phyloP scores from a whole-genome alignment of 2,797 vertebrate species.

The Acipenser transmontanus region DNA sequence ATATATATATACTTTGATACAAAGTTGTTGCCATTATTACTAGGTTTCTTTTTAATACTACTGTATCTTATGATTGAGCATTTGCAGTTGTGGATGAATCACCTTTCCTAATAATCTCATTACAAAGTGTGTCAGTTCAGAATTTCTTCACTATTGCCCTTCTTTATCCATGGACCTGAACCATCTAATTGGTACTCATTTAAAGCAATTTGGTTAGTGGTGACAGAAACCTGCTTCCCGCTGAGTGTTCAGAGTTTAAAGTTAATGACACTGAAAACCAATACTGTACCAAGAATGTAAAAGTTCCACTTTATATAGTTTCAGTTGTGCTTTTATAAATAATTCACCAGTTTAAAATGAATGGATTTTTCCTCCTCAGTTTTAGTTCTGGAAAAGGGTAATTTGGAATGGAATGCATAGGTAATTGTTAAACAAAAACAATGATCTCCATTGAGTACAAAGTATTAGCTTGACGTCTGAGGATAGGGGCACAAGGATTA shows the following conservation, averaged over 20 bases:
- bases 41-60: too few relatives aligned
- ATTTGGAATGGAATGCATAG: constrained; percentile 12
- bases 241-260: background rate
- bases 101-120: constrained; percentile 16
- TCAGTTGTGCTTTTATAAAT: background rate
- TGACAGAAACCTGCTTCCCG: constrained; percentile 5
- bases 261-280: constrained; percentile 20
- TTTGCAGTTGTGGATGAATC: too few relatives aligned
- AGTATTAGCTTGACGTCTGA: background rate
- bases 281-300: constrained; percentile 10
- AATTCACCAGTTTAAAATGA: background rate
- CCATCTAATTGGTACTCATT: constrained; percentile 17
- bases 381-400: constrained; percentile 15
- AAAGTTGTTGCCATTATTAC: too few relatives aligned
- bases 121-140: constrained; percentile 22
- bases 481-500: too few relatives aligned
- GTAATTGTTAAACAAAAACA: constrained; percentile 11
- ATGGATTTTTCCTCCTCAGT: constrained; percentile 1
- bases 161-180: constrained; percentile 11
- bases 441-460: constrained; percentile 5
- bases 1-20: too few relatives aligned
- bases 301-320: background rate
- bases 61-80: too few relatives aligned
- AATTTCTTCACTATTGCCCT: constrained; percentile 18
- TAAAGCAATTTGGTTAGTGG: constrained; percentile 13